phyloP scores from a whole-genome alignment of 2,113 vertebrate genomes.

The Pelmatolapia mariae region DNA sequence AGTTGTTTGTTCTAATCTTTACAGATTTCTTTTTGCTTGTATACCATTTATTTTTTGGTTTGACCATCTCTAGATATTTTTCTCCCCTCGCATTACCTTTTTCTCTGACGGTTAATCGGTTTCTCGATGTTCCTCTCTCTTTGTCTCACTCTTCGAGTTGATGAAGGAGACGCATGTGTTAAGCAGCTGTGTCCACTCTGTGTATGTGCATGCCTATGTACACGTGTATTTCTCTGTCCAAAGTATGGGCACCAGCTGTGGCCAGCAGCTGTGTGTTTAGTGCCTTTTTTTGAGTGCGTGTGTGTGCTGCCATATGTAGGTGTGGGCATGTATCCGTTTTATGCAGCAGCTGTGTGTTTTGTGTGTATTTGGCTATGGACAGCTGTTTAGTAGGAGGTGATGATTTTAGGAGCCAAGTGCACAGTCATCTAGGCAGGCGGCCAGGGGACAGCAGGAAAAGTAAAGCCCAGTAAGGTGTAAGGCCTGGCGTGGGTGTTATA shows the following conservation, averaged over 20 bases:
- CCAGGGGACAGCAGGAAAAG: not conserved
- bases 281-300: not conserved
- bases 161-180: conserved; percentile 6
- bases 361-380: conserved; percentile 44
- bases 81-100: not conserved
- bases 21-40: not conserved
- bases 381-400: conserved; percentile 66
- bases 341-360: conserved; percentile 51
- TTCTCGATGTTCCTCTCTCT: not conserved
- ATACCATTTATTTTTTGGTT: not conserved
- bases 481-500: not conserved
- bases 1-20: not conserved
- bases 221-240: conserved; percentile 18
- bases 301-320: not conserved
- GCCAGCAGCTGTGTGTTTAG: conserved; percentile 41
- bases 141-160: not conserved
- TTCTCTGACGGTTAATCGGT: not conserved
- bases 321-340: not conserved
- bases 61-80: not conserved
- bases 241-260: conserved; percentile 47
- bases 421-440: conserved; percentile 9
- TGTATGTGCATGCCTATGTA: not conserved
- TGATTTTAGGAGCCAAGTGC: conserved; percentile 46
- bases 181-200: conserved; percentile 24
- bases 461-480: conserved; percentile 3